These are phyloP conservation scores for Leptopilina clavipes DNA, from an alignment of 1,140 invertebrate species.

Conservation along the genomic window DNA sequence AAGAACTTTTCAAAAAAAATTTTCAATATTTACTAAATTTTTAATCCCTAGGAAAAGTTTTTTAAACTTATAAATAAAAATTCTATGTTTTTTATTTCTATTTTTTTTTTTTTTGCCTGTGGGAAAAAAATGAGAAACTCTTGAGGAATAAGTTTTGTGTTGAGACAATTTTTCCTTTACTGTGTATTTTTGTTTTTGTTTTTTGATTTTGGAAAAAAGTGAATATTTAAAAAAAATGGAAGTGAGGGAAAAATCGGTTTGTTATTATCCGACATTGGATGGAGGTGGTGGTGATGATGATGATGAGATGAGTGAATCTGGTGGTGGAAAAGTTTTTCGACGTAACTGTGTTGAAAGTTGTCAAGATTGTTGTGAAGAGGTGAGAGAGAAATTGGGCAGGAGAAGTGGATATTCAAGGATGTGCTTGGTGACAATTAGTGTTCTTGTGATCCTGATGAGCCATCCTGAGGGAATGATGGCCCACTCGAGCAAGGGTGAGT, in stretches of 20 bases:
- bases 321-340: background rate
- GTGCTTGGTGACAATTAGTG: conserved; percentile 2
- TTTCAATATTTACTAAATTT: background rate
- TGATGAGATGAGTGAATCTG: background rate
- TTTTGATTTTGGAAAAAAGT: no score
- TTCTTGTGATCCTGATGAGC: conserved; percentile 38
- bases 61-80: no score
- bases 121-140: no score
- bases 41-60: no score
- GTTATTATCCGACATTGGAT: background rate
- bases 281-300: background rate
- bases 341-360: background rate
- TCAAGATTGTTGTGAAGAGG: conserved; percentile 8
- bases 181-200: no score
- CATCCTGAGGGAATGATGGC: conserved; percentile 40
- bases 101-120: no score
- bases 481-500: conserved; percentile 47
- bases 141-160: no score
- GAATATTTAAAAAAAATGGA: background rate
- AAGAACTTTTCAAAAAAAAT: background rate
- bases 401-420: conserved; percentile 3
- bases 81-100: no score
- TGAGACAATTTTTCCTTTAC: no score
- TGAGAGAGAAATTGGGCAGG: background rate
- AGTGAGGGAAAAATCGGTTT: background rate